Base-by-base conservation (phyloP, 2,113 vertebrate genomes). In the Brachyhypopomus occidentalis region DNA sequence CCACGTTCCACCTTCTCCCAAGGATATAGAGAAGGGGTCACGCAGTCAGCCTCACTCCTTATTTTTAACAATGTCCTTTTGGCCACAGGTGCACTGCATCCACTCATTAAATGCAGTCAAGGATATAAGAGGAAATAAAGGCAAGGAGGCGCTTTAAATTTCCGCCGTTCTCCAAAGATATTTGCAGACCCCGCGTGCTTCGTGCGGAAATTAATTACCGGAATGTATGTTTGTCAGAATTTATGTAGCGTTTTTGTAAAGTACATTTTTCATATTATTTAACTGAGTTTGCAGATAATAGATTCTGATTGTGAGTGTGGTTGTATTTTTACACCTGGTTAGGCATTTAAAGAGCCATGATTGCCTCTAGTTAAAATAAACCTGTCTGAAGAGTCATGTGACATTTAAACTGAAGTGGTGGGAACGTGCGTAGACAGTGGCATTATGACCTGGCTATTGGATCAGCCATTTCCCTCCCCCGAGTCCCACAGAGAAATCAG, bases 351-450 rank as follows among this genome's bases (percentile, higher is more conserved):
- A 34, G n/a, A 76, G 59, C 36, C 20, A 3, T 20, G 2, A 11
- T 7, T 76, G 59, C 25, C 38, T 62, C n/a, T 62, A 23, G 59
- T 22, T 62, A 23, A 63, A 36, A 48, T 55, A 69, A 78, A 55
- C 63, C 17, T 25, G 8, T 56, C 27, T 77, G 66, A 77, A 67
- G 25, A 8, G 23, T 55, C 41, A 48, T 36, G 55, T 52, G 25
- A 55, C 76, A 63, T 58, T 78, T 78, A 34, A 78, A 23, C 56
- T 41, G 48, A 64, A 80, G 25, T 64, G 19, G 59, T 20, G n/a
- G 16, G n/a, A 63, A 62, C 12, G 23, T 34, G 34, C 23, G 38
- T 11, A 64, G 55, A 64, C 19, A 16, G 16, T 17, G 20, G 56
- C 25, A 67, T 6, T 80, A n/a, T 72, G 58, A 73, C 38, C 25